Percentiles rank a stretch among this genome's conserved stretches.
These are phyloP conservation scores for Lophochroa leadbeateri DNA, from an alignment of 2,113 vertebrate genomes.

Conservation along the genomic window DNA sequence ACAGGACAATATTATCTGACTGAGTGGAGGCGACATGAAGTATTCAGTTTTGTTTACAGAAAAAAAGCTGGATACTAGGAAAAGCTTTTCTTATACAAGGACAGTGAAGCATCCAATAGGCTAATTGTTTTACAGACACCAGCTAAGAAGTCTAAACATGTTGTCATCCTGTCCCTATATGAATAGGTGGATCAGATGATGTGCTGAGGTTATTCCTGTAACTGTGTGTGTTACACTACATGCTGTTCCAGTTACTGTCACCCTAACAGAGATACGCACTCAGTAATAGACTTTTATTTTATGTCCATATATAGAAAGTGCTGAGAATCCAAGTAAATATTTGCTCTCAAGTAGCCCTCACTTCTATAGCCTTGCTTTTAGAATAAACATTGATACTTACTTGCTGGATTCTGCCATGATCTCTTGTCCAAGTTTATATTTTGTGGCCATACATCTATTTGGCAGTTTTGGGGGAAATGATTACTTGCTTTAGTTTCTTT, in stretches of 20 bases:
- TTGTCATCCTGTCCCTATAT: not conserved
- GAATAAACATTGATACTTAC: constrained; percentile 11
- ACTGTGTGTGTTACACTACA: not conserved
- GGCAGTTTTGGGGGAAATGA: constrained; percentile 1
- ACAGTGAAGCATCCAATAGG: not conserved
- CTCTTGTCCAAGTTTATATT: not conserved
- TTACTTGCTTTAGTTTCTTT: not conserved
- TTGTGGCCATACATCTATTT: not conserved
- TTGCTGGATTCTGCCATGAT: not conserved
- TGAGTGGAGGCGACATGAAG: not conserved
- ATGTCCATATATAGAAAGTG: not conserved
- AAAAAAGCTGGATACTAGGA: not conserved
- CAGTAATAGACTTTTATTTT: not conserved
- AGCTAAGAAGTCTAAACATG: not conserved
- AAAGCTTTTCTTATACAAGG: not conserved
- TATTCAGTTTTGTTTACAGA: not conserved
- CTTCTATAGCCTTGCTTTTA: not conserved
- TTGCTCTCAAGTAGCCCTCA: not conserved
- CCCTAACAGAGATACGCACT: not conserved
- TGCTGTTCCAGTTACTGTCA: not conserved
- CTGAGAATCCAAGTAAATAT: constrained; percentile 12
- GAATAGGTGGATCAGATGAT: not conserved
- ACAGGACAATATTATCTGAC: not conserved
- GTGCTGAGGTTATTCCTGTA: not conserved
- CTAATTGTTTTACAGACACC: not conserved